Base-by-base conservation (phyloP, 1,140 invertebrate species). In the Heliconius hewitsoni region DNA sequence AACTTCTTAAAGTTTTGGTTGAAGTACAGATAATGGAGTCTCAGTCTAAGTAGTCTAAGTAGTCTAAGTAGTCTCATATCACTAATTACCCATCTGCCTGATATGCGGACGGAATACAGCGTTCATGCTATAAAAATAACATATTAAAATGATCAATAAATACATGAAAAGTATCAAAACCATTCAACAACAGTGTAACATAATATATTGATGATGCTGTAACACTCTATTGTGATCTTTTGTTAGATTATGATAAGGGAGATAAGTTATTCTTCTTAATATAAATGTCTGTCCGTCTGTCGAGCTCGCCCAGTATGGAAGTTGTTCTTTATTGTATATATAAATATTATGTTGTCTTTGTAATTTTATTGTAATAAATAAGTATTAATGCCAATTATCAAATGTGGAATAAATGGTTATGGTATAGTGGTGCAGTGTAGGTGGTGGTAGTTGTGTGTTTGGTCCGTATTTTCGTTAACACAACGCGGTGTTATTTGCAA, bases 161-260 rank as follows among this genome's bases (percentile, higher is more conserved):
- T 52, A 52, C 2, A 52, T 19, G 0, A 52, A 52, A 89, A 90
- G 86, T 88, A 90, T 86, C 86, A 88, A 90, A 18, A 78, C 27
- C 1, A 0, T 8, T 74, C 11, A 27, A 19, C 80, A 81, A n/a
- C 74, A 27, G 46, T 83, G 81, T 74, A 60, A 70, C 76, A 85
- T 91, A 91, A 92, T 90, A 92, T 92, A 93, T 93, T 92, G 92
- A 93, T 91, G 92, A 93, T 90, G 89, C 84, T 89, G 89, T 91
- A 91, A 90, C 87, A 89, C 84, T 84, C 88, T 90, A 92, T 93
- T 93, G 91, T 92, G 91, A 94, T 94, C 91, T 88, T 90, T 91
- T 91, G 91, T 93, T 91, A 91, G 92, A 94, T 93, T 94, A 91
- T 94, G 91, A 94, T 94, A 93, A 92, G 83, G 83, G 87, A 91